Evolutionary conservation across 2,113 vertebrate genomes (phyloP).

Genomic region (Rostratula benghalensis): DNA sequence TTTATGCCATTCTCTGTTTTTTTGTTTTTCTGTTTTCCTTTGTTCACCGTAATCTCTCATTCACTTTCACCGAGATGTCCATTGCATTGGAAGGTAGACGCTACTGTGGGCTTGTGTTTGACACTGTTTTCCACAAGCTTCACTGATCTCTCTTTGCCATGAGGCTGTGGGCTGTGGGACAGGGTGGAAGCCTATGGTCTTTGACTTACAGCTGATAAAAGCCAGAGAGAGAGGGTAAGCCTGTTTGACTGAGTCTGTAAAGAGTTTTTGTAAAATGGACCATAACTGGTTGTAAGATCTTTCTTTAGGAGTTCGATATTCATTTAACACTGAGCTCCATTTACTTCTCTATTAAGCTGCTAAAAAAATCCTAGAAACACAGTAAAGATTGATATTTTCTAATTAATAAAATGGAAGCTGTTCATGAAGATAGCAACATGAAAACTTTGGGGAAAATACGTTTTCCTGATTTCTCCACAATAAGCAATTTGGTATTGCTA

Average conservation of each 20-base stretch:
- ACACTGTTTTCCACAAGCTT: background rate
- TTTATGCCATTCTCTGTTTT: background rate
- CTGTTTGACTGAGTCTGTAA: background rate
- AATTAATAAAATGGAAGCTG: constrained; percentile 16
- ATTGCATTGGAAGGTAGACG: background rate
- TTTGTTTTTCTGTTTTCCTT: background rate
- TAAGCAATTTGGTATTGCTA: background rate
- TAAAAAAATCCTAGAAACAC: background rate
- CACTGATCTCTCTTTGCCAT: background rate
- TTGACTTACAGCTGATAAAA: background rate
- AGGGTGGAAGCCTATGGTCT: background rate
- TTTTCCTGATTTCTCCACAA: background rate
- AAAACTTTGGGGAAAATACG: background rate
- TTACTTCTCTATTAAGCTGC: background rate
- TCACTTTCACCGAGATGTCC: background rate
- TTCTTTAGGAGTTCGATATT: background rate
- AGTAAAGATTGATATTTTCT: background rate
- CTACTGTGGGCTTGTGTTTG: background rate
- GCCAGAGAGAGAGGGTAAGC: background rate
- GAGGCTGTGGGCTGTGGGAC: background rate
- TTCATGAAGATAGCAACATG: background rate
- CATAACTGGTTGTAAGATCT: background rate
- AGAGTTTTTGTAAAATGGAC: background rate
- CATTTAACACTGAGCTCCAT: background rate
- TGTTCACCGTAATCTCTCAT: background rate